Evolutionary conservation across 2,888 invertebrate species (phyloP).

Genomic region (Lithophane semibrunnea): DNA sequence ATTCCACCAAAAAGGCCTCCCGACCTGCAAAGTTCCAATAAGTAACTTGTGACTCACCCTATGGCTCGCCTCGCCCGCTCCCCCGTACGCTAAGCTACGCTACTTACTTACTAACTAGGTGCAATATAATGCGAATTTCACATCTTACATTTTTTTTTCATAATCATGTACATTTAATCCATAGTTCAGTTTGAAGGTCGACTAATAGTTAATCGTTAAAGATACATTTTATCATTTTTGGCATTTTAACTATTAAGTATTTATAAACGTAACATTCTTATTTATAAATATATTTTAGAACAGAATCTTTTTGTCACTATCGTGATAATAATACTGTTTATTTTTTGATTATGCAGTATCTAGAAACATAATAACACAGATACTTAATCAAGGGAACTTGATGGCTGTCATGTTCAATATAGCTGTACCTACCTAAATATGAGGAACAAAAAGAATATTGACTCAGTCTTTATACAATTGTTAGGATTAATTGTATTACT

Average conservation of each 20-base stretch:
- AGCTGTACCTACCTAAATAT: constrained; percentile 42
- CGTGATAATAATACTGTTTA: constrained; percentile 22
- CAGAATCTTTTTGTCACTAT: constrained; percentile 37
- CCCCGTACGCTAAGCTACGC: constrained; percentile 80
- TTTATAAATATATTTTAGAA: constrained; percentile 33
- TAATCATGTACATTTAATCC: constrained; percentile 76
- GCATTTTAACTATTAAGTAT: constrained; percentile 64
- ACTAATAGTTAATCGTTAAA: constrained; percentile 67
- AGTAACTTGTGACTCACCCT: not conserved
- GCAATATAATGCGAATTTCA: constrained; percentile 86
- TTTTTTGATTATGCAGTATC: constrained; percentile 17
- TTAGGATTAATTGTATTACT: constrained; percentile 63
- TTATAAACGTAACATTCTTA: constrained; percentile 62
- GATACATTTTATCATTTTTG: constrained; percentile 69
- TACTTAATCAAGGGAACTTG: constrained; percentile 56
- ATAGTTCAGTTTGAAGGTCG: constrained; percentile 72
- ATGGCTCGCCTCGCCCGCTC: constrained; percentile 73
- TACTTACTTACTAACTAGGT: constrained; percentile 86
- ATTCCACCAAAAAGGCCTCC: constrained; percentile 20
- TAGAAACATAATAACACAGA: constrained; percentile 33
- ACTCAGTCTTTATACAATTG: constrained; percentile 69
- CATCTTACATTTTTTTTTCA: constrained; percentile 76
- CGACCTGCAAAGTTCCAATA: constrained; percentile 7
- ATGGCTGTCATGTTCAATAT: constrained; percentile 52
- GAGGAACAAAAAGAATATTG: constrained; percentile 56